phyloP scores from a whole-genome alignment of 2,113 vertebrate genomes.

The Atherinomorus stipes region DNA sequence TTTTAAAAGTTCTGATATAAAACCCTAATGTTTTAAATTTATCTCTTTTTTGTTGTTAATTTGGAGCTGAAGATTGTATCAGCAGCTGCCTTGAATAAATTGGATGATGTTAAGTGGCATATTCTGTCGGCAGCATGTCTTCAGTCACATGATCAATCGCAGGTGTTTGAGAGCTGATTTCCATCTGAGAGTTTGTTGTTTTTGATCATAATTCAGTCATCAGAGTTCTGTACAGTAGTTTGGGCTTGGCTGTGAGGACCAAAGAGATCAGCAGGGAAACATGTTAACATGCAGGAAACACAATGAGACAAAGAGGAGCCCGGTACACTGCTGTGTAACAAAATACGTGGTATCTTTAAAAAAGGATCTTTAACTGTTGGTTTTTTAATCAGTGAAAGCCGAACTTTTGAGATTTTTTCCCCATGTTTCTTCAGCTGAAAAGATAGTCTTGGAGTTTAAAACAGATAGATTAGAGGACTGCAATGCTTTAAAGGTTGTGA shows the following conservation, averaged over 20 bases:
- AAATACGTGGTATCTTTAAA: no score
- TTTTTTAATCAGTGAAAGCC: slow-evolving; percentile 20
- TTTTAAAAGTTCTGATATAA: slow-evolving; percentile 38
- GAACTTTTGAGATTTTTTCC: slow-evolving; percentile 24
- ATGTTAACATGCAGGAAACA: slow-evolving; percentile 26
- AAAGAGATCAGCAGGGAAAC: slow-evolving; percentile 18
- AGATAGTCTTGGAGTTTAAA: no score
- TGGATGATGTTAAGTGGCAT: no score
- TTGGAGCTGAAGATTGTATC: slow-evolving; percentile 30
- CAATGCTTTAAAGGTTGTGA: no score
- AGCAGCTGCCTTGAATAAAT: no score
- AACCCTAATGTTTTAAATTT: slow-evolving; percentile 19
- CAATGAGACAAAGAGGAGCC: slow-evolving; percentile 34
- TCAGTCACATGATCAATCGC: not conserved
- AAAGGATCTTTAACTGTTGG: no score
- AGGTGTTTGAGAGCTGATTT: no score
- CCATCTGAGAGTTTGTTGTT: no score
- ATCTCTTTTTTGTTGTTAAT: slow-evolving; percentile 42
- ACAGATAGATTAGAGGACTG: no score
- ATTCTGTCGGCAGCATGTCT: not conserved
- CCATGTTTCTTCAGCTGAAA: no score
- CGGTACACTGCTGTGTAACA: slow-evolving; percentile 12
- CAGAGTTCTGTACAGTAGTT: not conserved
- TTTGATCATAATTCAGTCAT: not conserved
- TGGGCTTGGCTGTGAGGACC: not conserved